Conservation (phyloP, 2,797 vertebrate genomes). For the Myotis planiceps region DNA sequence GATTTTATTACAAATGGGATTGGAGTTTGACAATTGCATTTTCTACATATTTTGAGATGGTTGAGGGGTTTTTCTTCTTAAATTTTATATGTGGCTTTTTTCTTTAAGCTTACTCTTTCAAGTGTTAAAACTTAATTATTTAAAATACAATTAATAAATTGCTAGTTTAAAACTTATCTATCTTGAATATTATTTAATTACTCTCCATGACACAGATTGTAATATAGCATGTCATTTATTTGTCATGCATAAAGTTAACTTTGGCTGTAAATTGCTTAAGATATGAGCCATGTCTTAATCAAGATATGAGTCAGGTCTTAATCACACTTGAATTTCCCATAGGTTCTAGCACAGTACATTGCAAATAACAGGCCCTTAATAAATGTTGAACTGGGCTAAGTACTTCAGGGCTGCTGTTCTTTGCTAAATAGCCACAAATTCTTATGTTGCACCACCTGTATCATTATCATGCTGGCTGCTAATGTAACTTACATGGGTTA, state of each 20-base stretch:
- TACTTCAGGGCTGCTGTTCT: background rate
- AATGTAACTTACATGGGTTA: background rate
- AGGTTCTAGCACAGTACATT: background rate
- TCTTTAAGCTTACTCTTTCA: conserved; percentile 17
- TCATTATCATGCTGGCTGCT: background rate
- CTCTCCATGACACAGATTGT: background rate
- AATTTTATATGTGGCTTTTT: background rate
- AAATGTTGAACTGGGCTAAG: background rate
- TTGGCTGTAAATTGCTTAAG: conserved; percentile 29
- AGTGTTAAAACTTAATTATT: conserved; percentile 3
- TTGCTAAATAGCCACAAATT: background rate
- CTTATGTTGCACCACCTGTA: background rate
- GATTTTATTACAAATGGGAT: background rate
- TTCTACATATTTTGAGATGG: background rate
- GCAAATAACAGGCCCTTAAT: background rate
- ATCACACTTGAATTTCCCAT: conserved; percentile 40
- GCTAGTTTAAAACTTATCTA: background rate
- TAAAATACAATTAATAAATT: background rate
- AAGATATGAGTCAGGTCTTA: background rate
- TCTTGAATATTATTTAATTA: conserved; percentile 10
- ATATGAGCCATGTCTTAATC: conserved; percentile 8
- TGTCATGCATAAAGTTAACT: conserved; percentile 26
- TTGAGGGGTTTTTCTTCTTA: background rate
- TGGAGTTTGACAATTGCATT: conserved; percentile 10
- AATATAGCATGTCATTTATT: background rate